Base-by-base conservation (phyloP, 1,140 invertebrate genomes). In the Leptoteleia sp. region DNA sequence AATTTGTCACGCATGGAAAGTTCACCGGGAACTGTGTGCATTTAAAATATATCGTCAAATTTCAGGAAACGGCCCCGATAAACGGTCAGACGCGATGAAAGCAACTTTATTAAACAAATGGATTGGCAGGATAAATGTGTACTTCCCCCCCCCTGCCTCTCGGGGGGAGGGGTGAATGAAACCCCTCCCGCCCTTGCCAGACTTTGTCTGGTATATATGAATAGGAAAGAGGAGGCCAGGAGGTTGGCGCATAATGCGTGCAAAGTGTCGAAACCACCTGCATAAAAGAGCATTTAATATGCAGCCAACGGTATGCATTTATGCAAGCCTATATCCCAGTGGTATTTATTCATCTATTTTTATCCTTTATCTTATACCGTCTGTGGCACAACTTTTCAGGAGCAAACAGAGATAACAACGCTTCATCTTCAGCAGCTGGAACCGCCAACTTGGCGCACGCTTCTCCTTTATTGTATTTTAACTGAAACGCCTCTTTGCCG, bases 401-500 rank as follows among this genome's bases (percentile, higher is more conserved):
- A 71, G 48, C 71, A 79, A 70, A 75, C 76, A 71, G 42, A 57
- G 76, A 59, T 70, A 79, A 68, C 54, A 38, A 17, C 64, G 57
- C 75, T 79, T 79, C 67, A 78, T 78, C 70, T 75, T 70, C 61
- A 47, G 64, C 70, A 61, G 68, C 68, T 59, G 68, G 73, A 65
- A 68, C 68, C 55, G 48, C 25, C 68, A 70, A 79, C 33, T 73
- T 72, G 31, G 29, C 9, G 11, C 67, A 38, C 55, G 42, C 37
- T 12, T 54, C 65, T 67, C 64, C 65, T 76, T 70, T 79, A 79
- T 73, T 79, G 70, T 73, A 38, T 70, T 79, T 79, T 68, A 68
- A 65, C 62, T 64, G 55, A 68, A 78, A 78, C 67, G 76, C 76
- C 76, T 78, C 67, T 79, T 79, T 73, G 67, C 68, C 61, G 15